Evolutionary conservation across 2,888 invertebrate species (phyloP), one percentile per base, ranked within the genome.

Genomic region (Chaetogeoica ovagalla): DNA sequence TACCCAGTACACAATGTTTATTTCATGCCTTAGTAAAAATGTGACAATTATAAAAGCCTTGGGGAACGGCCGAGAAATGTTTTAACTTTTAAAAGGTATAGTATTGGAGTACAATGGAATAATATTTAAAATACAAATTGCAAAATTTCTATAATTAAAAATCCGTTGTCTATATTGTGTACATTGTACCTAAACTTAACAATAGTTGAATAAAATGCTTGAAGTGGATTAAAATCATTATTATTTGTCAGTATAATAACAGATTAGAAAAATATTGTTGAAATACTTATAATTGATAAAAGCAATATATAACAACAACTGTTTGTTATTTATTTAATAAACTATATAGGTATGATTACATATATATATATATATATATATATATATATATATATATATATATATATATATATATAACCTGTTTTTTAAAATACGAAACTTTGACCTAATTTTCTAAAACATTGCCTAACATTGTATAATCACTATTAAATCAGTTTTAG

Each of bases 31-130:
- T 43, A 66, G 17, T 75, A 66, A 75, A 72, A 66, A 75, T 57
- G 21, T 57, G 57, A 57, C 43, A 66, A 75, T 57, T 66, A 75
- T 75, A 39, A 37, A 75, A 13, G 19, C 66, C 66, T 57, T 8
- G 8, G 57, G 66, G 57, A 66, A 63, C 55, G 21, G 55, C 7
- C 3, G 43, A 59, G 60, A 43, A 72, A 72, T 9, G n/a, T 37
- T 70, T 55, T 55, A 70, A 30, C 30, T 30, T 30, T 30, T 30
- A 30, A 30, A 30, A 37, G n/a, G 30, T 63, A 63, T 0, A n/a
- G 48, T 48, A 48, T 48, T 48, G 48, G 13, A 48, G 48, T 11
- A 48, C 48, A 48, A 48, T 48, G 15, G 48, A 48, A 15, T 48
- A 48, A 48, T 3, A 48, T 48, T 48, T 48, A 48, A 48, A 48